Conservation (phyloP, 2,888 invertebrate genomes). For the Schizaphis graminum region DNA sequence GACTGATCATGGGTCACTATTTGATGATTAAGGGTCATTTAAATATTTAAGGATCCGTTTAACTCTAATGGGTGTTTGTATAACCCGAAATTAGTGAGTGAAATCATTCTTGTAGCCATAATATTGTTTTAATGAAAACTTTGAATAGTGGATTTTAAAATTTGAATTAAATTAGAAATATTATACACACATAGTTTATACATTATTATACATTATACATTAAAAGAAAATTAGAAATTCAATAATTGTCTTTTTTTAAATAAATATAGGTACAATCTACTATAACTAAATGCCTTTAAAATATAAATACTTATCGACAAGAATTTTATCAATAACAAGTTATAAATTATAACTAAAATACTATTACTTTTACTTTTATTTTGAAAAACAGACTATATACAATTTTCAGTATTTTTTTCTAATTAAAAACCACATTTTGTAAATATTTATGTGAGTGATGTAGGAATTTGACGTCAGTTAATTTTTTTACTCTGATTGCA, state of each 20-base stretch:
- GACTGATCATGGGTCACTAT: neutral
- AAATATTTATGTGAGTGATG: neutral
- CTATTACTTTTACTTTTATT: neutral
- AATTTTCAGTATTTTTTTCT: neutral
- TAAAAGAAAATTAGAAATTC: neutral
- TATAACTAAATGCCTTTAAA: neutral
- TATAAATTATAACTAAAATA: neutral
- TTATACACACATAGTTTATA: neutral
- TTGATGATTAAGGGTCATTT: neutral
- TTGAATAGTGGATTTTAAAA: neutral
- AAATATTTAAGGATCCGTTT: neutral
- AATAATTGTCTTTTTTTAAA: neutral
- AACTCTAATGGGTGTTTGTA: neutral
- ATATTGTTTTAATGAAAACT: neutral
- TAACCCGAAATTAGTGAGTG: neutral
- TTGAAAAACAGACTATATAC: neutral
- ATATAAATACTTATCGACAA: neutral
- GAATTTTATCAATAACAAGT: neutral
- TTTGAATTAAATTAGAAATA: neutral
- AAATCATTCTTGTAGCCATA: neutral
- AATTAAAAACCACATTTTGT: neutral
- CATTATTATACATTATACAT: neutral
- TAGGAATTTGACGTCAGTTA: neutral
- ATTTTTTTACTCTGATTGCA: neutral
- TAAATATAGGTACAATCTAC: neutral